Base-by-base conservation (phyloP, 2,113 vertebrate species). In the Larimichthys polyactis region DNA sequence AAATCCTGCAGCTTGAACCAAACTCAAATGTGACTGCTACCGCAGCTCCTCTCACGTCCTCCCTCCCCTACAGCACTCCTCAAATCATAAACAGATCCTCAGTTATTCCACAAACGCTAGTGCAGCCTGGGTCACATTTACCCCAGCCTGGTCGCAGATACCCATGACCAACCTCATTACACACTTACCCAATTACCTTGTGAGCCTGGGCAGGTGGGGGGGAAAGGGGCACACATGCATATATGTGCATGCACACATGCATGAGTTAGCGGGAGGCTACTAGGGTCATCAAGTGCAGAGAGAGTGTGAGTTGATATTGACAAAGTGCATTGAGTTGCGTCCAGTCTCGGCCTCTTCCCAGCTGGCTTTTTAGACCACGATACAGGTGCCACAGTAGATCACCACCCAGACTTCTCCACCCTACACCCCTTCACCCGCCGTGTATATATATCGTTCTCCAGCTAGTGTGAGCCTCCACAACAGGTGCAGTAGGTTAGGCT, bases 401-500 rank as follows among this genome's bases (percentile, higher is more conserved):
- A 71, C 69, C 73, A 57, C 65, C 77, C 71, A 65, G 57, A 72
- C 72, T 68, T 68, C 77, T 63, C 32, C 48, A 54, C 58, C 65
- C 55, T 22, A 17, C 19, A 3, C 69, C 32, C 27, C n/a, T 46
- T 17, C 17, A 2, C 68, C 40, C 43, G n/a, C 60, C 32, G 11
- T 19, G 40, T 14, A 7, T 78, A 7, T 78, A 29, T 81, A 87
- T 88, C 81, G 24, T 80, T 82, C 75, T 90, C 64, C 72, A 64
- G 85, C 84, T 64, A 88, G 89, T 75, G 84, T 94, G 84, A 90
- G 92, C 83, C 80, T 92, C 85, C 87, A 91, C 89, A 94, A 94
- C 95, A 95, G 95, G 95, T 96, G 95, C 94, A 94, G 93, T 88
- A 92, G 92, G 94, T 93, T 94, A 92, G 86, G 84, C 90, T 87